Evolutionary conservation across 2,888 invertebrate species (phyloP).

Genomic region (Parnassius orleans): DNA sequence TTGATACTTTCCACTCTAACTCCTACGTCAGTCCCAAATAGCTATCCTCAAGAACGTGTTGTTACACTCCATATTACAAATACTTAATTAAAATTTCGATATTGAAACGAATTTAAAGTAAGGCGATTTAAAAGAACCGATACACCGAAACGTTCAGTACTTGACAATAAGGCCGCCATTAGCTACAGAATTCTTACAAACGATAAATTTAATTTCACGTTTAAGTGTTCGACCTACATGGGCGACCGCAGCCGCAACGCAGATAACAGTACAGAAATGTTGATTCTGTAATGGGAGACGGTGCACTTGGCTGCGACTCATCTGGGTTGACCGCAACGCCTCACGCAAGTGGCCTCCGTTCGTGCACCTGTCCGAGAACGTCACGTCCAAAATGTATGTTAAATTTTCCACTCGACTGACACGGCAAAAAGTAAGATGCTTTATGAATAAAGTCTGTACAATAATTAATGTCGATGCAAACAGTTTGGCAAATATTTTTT

Average conservation of each 20-base stretch:
- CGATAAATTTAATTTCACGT: slow-evolving; percentile 67
- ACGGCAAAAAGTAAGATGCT: not conserved
- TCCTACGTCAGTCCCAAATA: not conserved
- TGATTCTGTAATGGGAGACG: slow-evolving; percentile 44
- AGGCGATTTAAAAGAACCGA: not conserved
- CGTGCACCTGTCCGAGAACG: slow-evolving; percentile 38
- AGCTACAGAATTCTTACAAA: slow-evolving; percentile 55
- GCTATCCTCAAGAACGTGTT: not conserved
- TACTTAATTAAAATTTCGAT: slow-evolving; percentile 2
- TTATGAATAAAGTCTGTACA: not conserved
- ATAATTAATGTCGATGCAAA: too few species aligned
- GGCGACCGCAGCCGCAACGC: slow-evolving; percentile 59
- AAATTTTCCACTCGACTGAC: slow-evolving; percentile 1
- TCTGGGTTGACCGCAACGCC: slow-evolving; percentile 67
- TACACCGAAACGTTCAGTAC: slow-evolving; percentile 22
- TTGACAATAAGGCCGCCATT: slow-evolving; percentile 43
- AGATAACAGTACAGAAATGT: slow-evolving; percentile 64
- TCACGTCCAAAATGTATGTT: slow-evolving; percentile 6
- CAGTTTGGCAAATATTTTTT: too few species aligned
- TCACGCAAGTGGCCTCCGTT: slow-evolving; percentile 31
- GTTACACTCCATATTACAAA: not conserved
- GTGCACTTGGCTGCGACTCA: slow-evolving; percentile 45
- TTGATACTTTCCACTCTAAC: not conserved
- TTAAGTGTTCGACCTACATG: slow-evolving; percentile 67
- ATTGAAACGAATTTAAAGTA: not conserved